A percentile compares a stretch with the other conserved stretches of the same genome.
Evolutionary conservation across 2,797 vertebrate species (phyloP).

Genomic region (Neosalanx taihuensis): DNA sequence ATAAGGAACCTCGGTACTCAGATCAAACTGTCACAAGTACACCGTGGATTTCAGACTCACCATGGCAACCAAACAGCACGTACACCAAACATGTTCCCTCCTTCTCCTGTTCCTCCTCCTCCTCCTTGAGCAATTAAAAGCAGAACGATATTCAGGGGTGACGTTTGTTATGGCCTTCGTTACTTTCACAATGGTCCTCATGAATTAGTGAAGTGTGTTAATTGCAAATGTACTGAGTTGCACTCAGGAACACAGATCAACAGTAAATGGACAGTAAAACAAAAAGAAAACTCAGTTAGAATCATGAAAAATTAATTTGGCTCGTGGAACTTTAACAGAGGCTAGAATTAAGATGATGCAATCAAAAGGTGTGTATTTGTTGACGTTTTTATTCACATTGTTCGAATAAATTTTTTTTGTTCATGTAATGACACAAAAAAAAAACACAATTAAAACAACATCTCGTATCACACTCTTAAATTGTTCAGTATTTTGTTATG

Average conservation of each 20-base stretch:
- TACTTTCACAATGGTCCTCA: conserved; percentile 71
- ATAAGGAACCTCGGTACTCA: conserved; percentile 59
- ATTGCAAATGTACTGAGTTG: conserved; percentile 73
- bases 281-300: conserved; percentile 47
- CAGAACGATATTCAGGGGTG: conserved; percentile 71
- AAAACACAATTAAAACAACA: not conserved
- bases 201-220: conserved; percentile 77
- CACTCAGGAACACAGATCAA: conserved; percentile 61
- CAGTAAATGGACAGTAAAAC: conserved; percentile 58
- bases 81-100: conserved; percentile 65
- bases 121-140: conserved; percentile 67
- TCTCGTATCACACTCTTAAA: not conserved
- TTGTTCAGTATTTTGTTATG: not conserved
- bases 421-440: not conserved
- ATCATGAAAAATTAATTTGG: conserved; percentile 55
- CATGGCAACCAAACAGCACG: conserved; percentile 67
- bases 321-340: conserved; percentile 40
- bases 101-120: conserved; percentile 33
- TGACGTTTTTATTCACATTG: not conserved
- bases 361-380: not conserved
- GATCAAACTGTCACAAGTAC: conserved; percentile 62
- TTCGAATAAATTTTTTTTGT: not conserved
- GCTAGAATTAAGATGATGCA: conserved; percentile 26
- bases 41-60: conserved; percentile 63
- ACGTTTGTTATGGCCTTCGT: conserved; percentile 69